Evolutionary conservation across 2,797 vertebrate species (phyloP), one percentile per base, ranked within the genome.

Genomic region (Poecile montanus): DNA sequence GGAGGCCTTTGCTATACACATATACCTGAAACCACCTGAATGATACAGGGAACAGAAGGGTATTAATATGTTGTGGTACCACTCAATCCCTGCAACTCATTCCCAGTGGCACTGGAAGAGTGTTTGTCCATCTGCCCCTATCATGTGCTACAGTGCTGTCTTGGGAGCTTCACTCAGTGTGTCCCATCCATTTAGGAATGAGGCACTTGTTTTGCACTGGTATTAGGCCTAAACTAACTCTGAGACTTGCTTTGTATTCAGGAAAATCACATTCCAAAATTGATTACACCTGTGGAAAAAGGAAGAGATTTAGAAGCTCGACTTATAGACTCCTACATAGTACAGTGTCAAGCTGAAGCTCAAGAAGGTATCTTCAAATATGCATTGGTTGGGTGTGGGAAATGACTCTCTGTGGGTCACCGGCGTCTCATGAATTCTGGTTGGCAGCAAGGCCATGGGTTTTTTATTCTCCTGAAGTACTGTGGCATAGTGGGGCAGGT

Each of bases 301-400:
- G 99, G 99, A 77, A 96, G 98, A 94, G 99, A 99, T 95, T 97
- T 99, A 94, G 99, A 99, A 97, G 97, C 98, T 72, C 97, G 99
- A 60, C 99, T 99, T 78, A 97, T 98, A 3, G 99, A 99, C 32
- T 97, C 99, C 1, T 99, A 99, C 48, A 97, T 99, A 79, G 96
- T 99, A 76, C 99, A 99, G 94, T 99, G 98, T 94, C 99, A 99
- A 97, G 99, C 99, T 9, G 99, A 99, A 97, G 99, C 99, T 21
- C 99, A 99, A 93, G 99, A 99, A 99, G 99, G 99, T 99, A 98
- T 26, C 62, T 73, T 73, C 54, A 67, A 36, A 73, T 78, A 9
- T 16, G 3, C 1, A 1, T 57, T 50, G 81, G 7, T 32, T 85
- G 65, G 42, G 22, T 42, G 9, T 85, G 76, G 75, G 54, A 66